Base-by-base conservation (phyloP, 2,888 invertebrate species). In the Platerodrilus igneus region DNA sequence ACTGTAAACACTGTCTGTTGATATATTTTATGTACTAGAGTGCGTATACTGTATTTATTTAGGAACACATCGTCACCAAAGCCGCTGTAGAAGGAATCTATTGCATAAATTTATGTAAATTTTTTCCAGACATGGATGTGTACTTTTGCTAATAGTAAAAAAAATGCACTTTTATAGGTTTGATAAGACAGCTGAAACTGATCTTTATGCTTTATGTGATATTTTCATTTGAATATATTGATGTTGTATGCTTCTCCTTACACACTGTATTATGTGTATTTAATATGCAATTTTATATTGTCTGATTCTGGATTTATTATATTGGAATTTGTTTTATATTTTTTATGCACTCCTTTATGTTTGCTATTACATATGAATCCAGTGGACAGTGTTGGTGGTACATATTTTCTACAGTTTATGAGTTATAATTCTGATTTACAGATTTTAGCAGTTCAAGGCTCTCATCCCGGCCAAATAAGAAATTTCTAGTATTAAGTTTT, bases 371-470 rank as follows among this genome's bases (percentile, higher is more conserved):
- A 41, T 46, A 31, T 28, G 47, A 47, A 53, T 46, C 53, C 55
- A 54, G 56, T 56, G 56, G 57, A 57, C 57, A 57, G 46, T 51
- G 47, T 48, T 45, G 29, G 40, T 43, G 37, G 49, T 49, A 47
- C 37, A 44, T 43, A 41, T 46, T 56, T 11, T 31, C 33, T 59
- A 26, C 58, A 59, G 56, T 57, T 46, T 52, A 50, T 48, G 44
- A 61, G 61, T 59, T 65, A 52, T 62, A 54, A 44, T 45, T 65
- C 60, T 60, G 53, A 56, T 64, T 66, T 66, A 57, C 64, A 65
- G 65, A 64, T 66, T 61, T 60, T 61, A 58, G 58, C 54, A 42
- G 41, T 31, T 43, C 27, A 9, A 20, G 38, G 38, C 34, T 36
- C 36, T 29, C 35, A 25, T 31, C 38, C 34, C 31, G 31, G 35